A percentile compares a stretch with the other conserved stretches of the same genome.
Evolutionary conservation across 2,888 invertebrate species (phyloP).

Genomic region (Apodemia duryi): DNA sequence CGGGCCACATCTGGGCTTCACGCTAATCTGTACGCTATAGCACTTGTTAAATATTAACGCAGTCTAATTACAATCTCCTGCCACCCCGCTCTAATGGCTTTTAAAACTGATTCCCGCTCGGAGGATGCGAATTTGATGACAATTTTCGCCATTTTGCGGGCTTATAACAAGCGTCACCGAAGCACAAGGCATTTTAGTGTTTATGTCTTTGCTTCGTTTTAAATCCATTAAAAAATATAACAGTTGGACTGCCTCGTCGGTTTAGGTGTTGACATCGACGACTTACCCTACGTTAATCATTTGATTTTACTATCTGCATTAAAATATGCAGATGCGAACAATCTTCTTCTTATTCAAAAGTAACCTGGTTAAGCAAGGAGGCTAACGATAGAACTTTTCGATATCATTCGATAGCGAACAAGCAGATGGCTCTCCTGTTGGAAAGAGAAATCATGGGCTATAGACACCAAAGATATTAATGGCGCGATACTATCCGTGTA

Average conservation of each 20-base stretch:
- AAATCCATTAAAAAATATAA: conserved; percentile 6
- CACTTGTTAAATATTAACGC: conserved; percentile 80
- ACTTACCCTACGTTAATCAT: too few species aligned
- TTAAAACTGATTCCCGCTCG: conserved; percentile 77
- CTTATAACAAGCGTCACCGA: conserved; percentile 20
- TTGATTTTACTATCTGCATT: too few species aligned
- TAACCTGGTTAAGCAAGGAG: too few species aligned
- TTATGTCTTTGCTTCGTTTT: background rate
- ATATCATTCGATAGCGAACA: too few species aligned
- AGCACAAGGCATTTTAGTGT: conserved; percentile 15
- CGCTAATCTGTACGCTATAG: conserved; percentile 68
- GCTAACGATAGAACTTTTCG: too few species aligned
- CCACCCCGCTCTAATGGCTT: conserved; percentile 68
- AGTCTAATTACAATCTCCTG: conserved; percentile 70
- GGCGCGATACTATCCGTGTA: too few species aligned
- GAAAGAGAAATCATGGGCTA: too few species aligned
- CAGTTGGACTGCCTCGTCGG: background rate
- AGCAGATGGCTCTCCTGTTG: too few species aligned
- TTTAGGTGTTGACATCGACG: too few species aligned
- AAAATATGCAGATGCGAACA: too few species aligned
- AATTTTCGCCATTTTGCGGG: conserved; percentile 57
- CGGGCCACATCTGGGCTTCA: conserved; percentile 63
- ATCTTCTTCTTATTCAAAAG: too few species aligned
- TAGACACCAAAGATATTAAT: too few species aligned
- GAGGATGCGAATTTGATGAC: conserved; percentile 79